Conservation (phyloP, 2,113 vertebrate genomes). For the Dicentrarchus labrax region DNA sequence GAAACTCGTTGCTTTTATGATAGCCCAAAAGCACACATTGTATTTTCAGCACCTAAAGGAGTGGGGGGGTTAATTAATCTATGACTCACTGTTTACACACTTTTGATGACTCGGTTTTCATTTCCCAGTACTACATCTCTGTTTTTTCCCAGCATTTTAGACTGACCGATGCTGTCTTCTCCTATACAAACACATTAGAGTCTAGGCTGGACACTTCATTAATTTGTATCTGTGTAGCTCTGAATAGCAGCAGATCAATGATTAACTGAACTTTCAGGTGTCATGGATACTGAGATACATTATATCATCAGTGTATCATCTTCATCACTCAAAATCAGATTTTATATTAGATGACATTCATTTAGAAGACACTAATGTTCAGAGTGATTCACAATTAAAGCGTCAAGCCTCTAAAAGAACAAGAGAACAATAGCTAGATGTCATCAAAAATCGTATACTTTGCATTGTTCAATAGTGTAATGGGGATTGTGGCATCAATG, state of each 20-base stretch:
- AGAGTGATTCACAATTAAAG: background rate
- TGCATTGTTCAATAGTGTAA: background rate
- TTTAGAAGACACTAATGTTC: background rate
- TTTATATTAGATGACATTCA: background rate
- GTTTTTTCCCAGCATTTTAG: background rate
- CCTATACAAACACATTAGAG: slow-evolving; percentile 36
- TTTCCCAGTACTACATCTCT: background rate
- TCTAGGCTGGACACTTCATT: slow-evolving; percentile 3
- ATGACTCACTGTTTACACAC: slow-evolving; percentile 68
- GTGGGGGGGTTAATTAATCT: slow-evolving; percentile 32
- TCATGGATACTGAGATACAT: slow-evolving; percentile 8
- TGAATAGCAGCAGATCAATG: slow-evolving; percentile 21
- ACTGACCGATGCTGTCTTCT: background rate
- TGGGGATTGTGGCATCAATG: background rate
- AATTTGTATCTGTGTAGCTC: slow-evolving; percentile 27
- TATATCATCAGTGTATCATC: background rate
- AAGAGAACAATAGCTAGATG: background rate
- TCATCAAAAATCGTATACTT: background rate
- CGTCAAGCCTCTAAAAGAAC: background rate
- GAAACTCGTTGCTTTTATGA: slow-evolving; percentile 46
- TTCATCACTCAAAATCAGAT: background rate
- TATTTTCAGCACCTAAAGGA: slow-evolving; percentile 32
- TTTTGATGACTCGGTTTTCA: slow-evolving; percentile 35
- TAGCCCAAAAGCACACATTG: slow-evolving; percentile 32
- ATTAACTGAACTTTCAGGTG: slow-evolving; percentile 40